phyloP scores from a whole-genome alignment of 1,140 invertebrate genomes.

The Rhagoletis zephyria region DNA sequence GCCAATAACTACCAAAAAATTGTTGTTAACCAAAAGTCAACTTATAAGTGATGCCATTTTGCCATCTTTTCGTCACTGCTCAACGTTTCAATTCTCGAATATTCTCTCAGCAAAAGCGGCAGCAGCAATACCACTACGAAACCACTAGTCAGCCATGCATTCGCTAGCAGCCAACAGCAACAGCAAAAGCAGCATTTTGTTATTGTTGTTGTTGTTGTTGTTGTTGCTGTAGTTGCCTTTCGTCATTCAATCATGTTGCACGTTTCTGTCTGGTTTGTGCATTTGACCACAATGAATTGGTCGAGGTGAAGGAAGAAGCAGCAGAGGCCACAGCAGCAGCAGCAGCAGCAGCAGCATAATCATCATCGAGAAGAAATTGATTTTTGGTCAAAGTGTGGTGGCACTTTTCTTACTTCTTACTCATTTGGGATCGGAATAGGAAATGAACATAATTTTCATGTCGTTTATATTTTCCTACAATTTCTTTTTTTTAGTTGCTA shows the following conservation, averaged over 20 bases:
- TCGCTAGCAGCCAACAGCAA: not conserved
- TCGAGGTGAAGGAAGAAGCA: not conserved
- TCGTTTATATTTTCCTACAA: not conserved
- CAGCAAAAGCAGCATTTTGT: not conserved
- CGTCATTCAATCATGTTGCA: slow-evolving; percentile 39
- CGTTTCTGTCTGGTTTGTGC: slow-evolving; percentile 35
- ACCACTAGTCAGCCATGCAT: not conserved
- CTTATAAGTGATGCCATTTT: slow-evolving; percentile 25
- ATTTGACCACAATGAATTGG: slow-evolving; percentile 50
- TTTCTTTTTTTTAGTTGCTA: not conserved
- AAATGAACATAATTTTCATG: slow-evolving; percentile 45
- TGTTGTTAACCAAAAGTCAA: slow-evolving; percentile 48
- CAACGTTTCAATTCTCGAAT: slow-evolving; percentile 38
- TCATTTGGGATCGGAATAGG: not conserved
- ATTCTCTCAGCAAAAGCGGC: slow-evolving; percentile 41
- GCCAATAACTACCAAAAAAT: slow-evolving; percentile 44
- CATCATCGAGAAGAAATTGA: slow-evolving; percentile 27
- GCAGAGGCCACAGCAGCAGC: not conserved
- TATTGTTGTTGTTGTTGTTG: not conserved
- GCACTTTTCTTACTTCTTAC: slow-evolving; percentile 34
- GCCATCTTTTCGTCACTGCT: slow-evolving; percentile 43
- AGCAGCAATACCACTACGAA: slow-evolving; percentile 3
- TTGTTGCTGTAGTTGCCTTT: slow-evolving; percentile 1
- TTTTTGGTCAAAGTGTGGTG: slow-evolving; percentile 20
- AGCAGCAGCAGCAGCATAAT: not conserved